Evolutionary conservation across 2,888 invertebrate genomes (phyloP), one percentile per base, ranked within the genome.

Genomic region (Cybosia mesomella): DNA sequence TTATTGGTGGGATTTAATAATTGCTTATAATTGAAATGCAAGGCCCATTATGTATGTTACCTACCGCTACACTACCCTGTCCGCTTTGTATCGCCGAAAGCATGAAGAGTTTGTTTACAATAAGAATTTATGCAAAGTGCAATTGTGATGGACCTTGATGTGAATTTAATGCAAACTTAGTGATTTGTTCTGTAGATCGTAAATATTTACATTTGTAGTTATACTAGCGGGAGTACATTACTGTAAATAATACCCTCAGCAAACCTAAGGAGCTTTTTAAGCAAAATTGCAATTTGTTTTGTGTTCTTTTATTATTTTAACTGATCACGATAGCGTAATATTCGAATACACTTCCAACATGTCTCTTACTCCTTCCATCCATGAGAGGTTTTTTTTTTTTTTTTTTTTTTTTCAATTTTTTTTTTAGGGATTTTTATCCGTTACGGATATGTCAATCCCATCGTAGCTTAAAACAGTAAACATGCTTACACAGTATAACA

Each of bases 1-100:
- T 89, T 89, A 89, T 88, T 79, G 81, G 77, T 79, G 77, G 83
- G 80, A 85, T 86, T 85, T 83, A 84, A 86, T 90, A 86, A 89
- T 89, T 88, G 87, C 85, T 84, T 83, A 77, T 87, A 90, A 90
- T 91, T 90, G 88, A 89, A 89, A 87, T 82, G 82, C 85, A 82
- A 83, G 74, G 61, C 64, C 77, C 76, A 76, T 78, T 77, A 79
- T 80, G 82, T 81, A 83, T 70, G 74, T 73, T 73, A 82, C 72
- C 72, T 77, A 80, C 82, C 73, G 72, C 71, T 77, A 24, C 66
- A 68, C 70, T 57, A 71, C 74, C 70, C 39, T 72, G 80, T 58
- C 28, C 21, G 53, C 70, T 73, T 73, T 73, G 73, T 65, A 80
- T 79, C 72, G 86, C 89, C 85, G 83, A 86, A 87, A 87, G 87